Evolutionary conservation across 2,113 vertebrate genomes (phyloP).

Genomic region (Crocuta crocuta): DNA sequence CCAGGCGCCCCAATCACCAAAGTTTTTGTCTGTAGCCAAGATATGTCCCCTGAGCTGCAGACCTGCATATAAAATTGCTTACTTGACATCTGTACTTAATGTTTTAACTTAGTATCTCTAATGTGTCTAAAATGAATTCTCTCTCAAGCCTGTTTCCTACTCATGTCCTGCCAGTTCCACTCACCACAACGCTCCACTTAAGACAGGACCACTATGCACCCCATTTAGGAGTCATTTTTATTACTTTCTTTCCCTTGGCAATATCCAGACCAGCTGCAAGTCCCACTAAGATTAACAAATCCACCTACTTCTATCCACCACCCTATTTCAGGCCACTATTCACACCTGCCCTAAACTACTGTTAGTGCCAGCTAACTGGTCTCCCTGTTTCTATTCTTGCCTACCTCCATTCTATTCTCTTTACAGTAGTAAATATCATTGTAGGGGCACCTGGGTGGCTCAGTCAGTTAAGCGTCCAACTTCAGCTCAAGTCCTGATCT

Average conservation of each 20-base stretch:
- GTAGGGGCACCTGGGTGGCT: neutral
- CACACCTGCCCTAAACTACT: neutral
- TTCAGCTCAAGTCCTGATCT: too few relatives aligned
- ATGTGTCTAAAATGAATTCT: constrained; percentile 20
- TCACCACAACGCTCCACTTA: neutral
- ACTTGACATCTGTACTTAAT: neutral
- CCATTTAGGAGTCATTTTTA: neutral
- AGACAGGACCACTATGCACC: neutral
- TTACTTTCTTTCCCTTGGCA: constrained; percentile 17
- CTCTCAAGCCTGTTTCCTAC: neutral
- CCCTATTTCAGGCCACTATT: neutral
- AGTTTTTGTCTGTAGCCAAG: neutral
- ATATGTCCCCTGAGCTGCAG: neutral
- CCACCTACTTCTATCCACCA: neutral
- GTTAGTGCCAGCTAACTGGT: neutral
- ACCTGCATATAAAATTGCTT: neutral
- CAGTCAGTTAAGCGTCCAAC: too few relatives aligned
- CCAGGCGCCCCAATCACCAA: neutral
- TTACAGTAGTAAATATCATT: neutral
- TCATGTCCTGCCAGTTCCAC: neutral
- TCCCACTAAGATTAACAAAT: neutral
- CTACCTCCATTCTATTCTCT: neutral
- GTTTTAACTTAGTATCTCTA: neutral
- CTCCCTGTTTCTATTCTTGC: neutral
- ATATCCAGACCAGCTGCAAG: neutral